These are phyloP conservation scores for Drosophila nigricruria DNA, from an alignment of 2,888 invertebrate species.

Conservation along the genomic window DNA sequence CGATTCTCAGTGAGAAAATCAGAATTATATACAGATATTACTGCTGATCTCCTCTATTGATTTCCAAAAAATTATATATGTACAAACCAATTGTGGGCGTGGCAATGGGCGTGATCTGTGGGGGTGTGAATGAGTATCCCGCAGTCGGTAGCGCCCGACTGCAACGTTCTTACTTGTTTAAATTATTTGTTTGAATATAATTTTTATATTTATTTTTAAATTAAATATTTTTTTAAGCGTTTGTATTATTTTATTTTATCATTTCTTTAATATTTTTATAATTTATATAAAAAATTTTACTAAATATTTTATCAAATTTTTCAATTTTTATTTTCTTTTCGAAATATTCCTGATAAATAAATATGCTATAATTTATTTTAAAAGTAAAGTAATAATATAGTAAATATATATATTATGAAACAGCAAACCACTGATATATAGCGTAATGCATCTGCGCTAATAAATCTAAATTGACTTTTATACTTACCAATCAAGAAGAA, in stretches of 20 bases:
- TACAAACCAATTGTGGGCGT: too few species aligned
- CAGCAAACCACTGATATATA: background rate
- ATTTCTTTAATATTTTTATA: background rate
- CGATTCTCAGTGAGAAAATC: too few species aligned
- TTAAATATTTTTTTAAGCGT: too few species aligned
- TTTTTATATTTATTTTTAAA: background rate
- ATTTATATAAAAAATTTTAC: background rate
- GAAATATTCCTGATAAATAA: background rate
- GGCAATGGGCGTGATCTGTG: too few species aligned
- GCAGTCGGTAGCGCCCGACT: too few species aligned
- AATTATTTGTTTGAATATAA: too few species aligned
- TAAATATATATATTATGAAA: background rate
- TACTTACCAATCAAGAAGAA: background rate
- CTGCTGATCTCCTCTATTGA: too few species aligned
- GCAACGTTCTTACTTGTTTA: too few species aligned
- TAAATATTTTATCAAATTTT: background rate
- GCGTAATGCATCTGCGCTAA: background rate
- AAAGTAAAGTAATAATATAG: background rate
- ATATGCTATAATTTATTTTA: background rate
- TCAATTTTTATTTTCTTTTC: background rate
- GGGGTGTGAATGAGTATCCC: too few species aligned
- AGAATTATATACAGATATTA: too few species aligned
- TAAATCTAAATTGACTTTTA: background rate
- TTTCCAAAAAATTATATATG: too few species aligned
- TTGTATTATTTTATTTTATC: background rate